Conservation (phyloP, 2,888 invertebrate species). For the Rhamnusium bicolor region DNA sequence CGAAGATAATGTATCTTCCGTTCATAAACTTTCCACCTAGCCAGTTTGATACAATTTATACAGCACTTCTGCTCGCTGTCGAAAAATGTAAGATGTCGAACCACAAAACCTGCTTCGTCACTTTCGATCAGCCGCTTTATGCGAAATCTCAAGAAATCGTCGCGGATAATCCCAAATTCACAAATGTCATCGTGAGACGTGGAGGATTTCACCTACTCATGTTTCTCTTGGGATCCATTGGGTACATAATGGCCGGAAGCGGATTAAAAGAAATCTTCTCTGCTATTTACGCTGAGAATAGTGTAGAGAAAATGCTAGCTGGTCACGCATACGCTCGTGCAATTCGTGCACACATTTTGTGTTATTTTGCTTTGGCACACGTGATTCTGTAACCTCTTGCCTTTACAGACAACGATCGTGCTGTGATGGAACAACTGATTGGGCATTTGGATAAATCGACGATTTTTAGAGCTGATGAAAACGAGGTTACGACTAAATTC, state of each 20-base stretch:
- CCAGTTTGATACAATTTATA: slow-evolving; percentile 53
- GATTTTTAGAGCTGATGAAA: slow-evolving; percentile 38
- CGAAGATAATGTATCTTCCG: slow-evolving; percentile 48
- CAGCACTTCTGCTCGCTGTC: slow-evolving; percentile 45
- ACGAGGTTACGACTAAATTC: slow-evolving; percentile 37
- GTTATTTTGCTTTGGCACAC: slow-evolving; percentile 35
- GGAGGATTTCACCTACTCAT: slow-evolving; percentile 8
- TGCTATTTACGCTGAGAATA: slow-evolving; percentile 52
- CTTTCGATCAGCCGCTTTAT: slow-evolving; percentile 51
- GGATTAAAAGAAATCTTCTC: slow-evolving; percentile 46
- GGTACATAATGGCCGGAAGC: slow-evolving; percentile 52
- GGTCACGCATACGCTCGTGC: slow-evolving; percentile 58
- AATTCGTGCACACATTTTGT: slow-evolving; percentile 56
- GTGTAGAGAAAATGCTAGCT: slow-evolving; percentile 55
- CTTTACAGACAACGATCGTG: slow-evolving; percentile 45
- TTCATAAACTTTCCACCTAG: slow-evolving; percentile 40
- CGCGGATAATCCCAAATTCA: slow-evolving; percentile 35
- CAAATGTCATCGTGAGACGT: slow-evolving; percentile 49
- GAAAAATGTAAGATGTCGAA: slow-evolving; percentile 50
- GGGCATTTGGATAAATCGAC: slow-evolving; percentile 38
- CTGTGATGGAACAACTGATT: slow-evolving; percentile 38
- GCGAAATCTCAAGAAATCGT: slow-evolving; percentile 53
- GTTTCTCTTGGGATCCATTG: slow-evolving; percentile 30
- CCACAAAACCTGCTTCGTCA: slow-evolving; percentile 40
- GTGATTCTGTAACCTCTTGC: slow-evolving; percentile 39